Percentiles rank a stretch among this genome's conserved stretches.
phyloP scores from a whole-genome alignment of 2,888 invertebrate species.

The Ennomos erosarius region DNA sequence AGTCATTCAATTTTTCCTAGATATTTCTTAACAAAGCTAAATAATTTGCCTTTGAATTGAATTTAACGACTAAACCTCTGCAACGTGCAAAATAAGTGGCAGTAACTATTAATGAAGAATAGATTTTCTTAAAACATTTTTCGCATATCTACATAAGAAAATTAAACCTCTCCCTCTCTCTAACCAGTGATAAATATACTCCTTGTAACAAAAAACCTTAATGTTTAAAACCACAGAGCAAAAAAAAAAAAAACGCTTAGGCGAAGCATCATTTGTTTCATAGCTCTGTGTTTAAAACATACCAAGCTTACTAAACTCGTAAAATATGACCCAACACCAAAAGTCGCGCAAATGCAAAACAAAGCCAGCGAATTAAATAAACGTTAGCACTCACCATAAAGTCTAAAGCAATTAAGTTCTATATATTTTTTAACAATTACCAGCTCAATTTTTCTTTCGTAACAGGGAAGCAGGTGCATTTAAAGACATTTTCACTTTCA shows the following conservation, averaged over 20 bases:
- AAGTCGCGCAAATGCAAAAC: slow-evolving; percentile 37
- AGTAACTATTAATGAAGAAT: too few relatives aligned
- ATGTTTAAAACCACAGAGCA: slow-evolving; percentile 15
- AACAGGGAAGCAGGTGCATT: slow-evolving; percentile 70
- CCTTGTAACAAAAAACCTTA: slow-evolving; percentile 14
- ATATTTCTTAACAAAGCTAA: background rate
- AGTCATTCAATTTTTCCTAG: background rate
- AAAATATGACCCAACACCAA: slow-evolving; percentile 29
- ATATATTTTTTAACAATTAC: slow-evolving; percentile 50
- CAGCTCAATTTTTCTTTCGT: slow-evolving; percentile 51
- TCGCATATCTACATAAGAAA: too few relatives aligned
- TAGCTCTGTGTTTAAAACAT: slow-evolving; percentile 15
- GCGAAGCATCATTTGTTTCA: too few relatives aligned
- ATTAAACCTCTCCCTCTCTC: too few relatives aligned
- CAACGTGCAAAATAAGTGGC: too few relatives aligned
- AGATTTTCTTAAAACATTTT: too few relatives aligned
- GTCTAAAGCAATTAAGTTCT: slow-evolving; percentile 53
- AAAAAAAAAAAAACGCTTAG: too few relatives aligned
- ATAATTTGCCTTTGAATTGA: too few relatives aligned
- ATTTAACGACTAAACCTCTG: too few relatives aligned
- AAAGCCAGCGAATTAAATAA: slow-evolving; percentile 42
- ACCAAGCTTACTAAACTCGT: slow-evolving; percentile 19
- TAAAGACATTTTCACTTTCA: slow-evolving; percentile 71
- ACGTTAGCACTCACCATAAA: slow-evolving; percentile 49
- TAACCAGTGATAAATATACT: background rate